Percentiles rank a stretch among this genome's conserved stretches.
phyloP scores from a whole-genome alignment of 2,113 vertebrate species.

The Lagopus muta region DNA sequence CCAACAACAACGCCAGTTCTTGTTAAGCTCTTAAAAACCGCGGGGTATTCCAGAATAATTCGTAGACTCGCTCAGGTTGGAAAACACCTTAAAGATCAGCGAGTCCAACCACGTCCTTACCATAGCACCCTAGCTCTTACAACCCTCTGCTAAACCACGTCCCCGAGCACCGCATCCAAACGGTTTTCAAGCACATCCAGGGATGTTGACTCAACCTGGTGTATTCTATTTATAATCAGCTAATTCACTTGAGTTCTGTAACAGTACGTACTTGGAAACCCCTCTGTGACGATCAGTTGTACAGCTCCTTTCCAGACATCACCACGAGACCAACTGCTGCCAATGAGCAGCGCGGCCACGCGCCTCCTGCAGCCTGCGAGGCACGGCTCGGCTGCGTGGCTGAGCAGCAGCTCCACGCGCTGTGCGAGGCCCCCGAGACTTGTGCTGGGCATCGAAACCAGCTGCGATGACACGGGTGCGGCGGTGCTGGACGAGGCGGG shows the following conservation, averaged over 20 bases:
- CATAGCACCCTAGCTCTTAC: too few relatives aligned
- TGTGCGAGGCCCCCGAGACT: slow-evolving; percentile 32
- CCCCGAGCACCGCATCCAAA: too few relatives aligned
- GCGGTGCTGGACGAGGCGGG: slow-evolving; percentile 92
- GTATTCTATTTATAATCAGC: too few relatives aligned
- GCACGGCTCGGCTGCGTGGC: not conserved
- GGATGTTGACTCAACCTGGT: not conserved
- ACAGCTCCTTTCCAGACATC: slow-evolving; percentile 2
- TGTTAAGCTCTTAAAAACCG: not conserved
- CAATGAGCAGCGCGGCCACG: too few relatives aligned
- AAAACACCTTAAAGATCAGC: too few relatives aligned
- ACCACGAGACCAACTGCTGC: not conserved
- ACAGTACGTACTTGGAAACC: not conserved
- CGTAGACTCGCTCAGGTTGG: too few relatives aligned
- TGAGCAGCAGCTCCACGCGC: not conserved
- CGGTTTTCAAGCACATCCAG: too few relatives aligned
- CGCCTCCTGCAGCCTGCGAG: too few relatives aligned
- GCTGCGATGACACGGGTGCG: slow-evolving; percentile 96
- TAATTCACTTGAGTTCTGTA: not conserved
- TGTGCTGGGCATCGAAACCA: slow-evolving; percentile 94
- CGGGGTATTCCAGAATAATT: too few relatives aligned
- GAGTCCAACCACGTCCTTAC: too few relatives aligned
- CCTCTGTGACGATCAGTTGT: not conserved
- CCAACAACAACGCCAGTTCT: not conserved
- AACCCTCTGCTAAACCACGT: too few relatives aligned